Conservation (phyloP, 2,113 vertebrate genomes). For the Campylorhamphus procurvoides region DNA sequence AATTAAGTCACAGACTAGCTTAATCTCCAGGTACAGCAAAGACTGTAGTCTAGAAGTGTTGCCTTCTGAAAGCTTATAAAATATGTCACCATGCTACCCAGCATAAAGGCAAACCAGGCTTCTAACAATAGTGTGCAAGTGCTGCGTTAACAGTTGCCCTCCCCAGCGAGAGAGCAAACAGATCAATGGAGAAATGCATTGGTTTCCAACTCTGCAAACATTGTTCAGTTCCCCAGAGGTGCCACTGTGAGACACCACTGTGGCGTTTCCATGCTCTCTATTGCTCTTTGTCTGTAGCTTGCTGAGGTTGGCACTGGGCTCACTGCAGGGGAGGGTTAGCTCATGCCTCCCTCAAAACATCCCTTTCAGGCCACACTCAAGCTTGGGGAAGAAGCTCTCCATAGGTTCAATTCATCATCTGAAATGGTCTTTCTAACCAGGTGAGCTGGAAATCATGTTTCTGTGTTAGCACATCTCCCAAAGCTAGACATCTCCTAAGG, state of each 20-base stretch:
- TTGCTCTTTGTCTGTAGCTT: not conserved
- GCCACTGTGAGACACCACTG: not conserved
- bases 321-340: not conserved
- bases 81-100: not conserved
- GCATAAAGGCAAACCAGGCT: not conserved
- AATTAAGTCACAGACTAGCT: not conserved
- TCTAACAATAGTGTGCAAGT: not conserved
- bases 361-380: fast-evolving
- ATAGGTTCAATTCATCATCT: fast-evolving
- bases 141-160: not conserved
- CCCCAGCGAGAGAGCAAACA: not conserved
- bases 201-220: not conserved
- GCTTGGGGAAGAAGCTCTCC: not conserved
- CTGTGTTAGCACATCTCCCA: not conserved
- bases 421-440: not conserved
- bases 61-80: not conserved
- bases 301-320: not conserved
- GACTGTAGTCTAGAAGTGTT: not conserved
- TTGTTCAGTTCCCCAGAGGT: not conserved
- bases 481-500: not conserved
- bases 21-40: not conserved
- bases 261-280: not conserved
- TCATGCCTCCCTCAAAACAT: not conserved
- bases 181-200: not conserved
- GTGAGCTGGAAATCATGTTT: not conserved